Evolutionary conservation across 2,113 vertebrate genomes (phyloP), one percentile per base, ranked within the genome.

Genomic region (Pagrus major): DNA sequence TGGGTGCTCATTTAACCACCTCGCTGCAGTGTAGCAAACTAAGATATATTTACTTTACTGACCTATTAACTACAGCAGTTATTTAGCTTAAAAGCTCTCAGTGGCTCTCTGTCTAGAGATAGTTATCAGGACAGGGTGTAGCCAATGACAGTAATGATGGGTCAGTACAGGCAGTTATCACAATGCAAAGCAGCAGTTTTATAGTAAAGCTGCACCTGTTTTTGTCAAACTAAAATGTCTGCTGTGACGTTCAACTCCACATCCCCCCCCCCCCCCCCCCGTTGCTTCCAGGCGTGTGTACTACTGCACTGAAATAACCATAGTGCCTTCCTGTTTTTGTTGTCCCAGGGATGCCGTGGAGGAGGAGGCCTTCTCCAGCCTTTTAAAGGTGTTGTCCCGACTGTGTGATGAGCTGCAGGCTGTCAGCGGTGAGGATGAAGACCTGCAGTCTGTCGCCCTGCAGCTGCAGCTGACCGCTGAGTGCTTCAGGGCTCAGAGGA

Each of bases 401-500:
- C 77, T 95, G 9, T 63, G 33, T 25, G 78, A 83, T 21, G 88
- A 93, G 41, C 73, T 94, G 5, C 83, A 90, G 51, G 44, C 55
- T 12, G 70, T 83, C 16, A 33, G 9, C 35, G 41, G 27, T 9
- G 73, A 78, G 11, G 54, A 25, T 4, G 49, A 55, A 18, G 89
- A 83, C 5, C 44, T 55, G 25, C 75, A 76, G 59, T 46, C 80
- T 12, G 37, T 54, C 0, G 1, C 64, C 4, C 27, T 81, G 52
- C 79, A 74, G 59, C 90, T 97, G 65, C 94, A 96, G 92, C 35
- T 99, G 1, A 67, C 86, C 0, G 94, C 97, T 0, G 97, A 99
- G 55, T 97, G 98, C 87, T 99, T 99, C 94, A 91, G 98, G 52
- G 97, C 96, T n/a, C 95, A 96, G 42, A 95, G 98, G 74, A 99